Percentiles rank a stretch among this genome's conserved stretches.
Conservation (phyloP, 2,888 invertebrate genomes). For the Azorinus chamasolen region DNA sequence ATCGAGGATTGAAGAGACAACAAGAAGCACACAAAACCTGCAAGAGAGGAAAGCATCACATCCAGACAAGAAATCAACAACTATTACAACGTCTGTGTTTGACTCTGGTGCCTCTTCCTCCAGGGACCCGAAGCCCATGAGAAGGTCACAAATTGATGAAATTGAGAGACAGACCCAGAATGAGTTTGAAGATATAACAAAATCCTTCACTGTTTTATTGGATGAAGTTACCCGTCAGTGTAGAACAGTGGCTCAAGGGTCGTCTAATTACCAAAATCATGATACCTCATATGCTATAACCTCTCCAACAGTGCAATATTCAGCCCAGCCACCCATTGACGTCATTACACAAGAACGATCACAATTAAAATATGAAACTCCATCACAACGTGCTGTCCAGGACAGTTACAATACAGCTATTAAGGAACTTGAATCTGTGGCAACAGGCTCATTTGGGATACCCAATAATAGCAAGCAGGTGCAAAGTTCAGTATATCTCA, state of each 20-base stretch:
- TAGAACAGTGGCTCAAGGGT: slow-evolving; percentile 45
- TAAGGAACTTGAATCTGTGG: slow-evolving; percentile 59
- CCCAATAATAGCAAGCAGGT: slow-evolving; percentile 15
- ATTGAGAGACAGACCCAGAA: slow-evolving; percentile 75
- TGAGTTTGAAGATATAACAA: slow-evolving; percentile 80
- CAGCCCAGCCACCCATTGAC: slow-evolving; percentile 42
- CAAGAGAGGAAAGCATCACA: neutral
- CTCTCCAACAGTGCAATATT: slow-evolving; percentile 8
- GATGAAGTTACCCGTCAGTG: slow-evolving; percentile 74
- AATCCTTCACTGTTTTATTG: slow-evolving; percentile 78
- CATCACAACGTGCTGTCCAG: slow-evolving; percentile 47
- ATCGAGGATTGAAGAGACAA: slow-evolving; percentile 56
- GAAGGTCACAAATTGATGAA: slow-evolving; percentile 63
- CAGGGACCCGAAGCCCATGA: slow-evolving; percentile 2
- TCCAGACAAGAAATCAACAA: neutral
- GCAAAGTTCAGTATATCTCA: slow-evolving; percentile 51
- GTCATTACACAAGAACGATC: slow-evolving; percentile 41
- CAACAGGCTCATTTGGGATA: slow-evolving; percentile 25
- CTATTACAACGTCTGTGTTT: slow-evolving; percentile 1
- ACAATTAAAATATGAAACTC: slow-evolving; percentile 28
- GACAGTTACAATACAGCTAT: slow-evolving; percentile 62
- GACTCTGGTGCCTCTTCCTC: neutral
- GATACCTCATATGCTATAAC: neutral
- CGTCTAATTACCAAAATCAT: slow-evolving; percentile 13
- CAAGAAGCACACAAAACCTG: neutral